A percentile compares a stretch with the other conserved stretches of the same genome.
Evolutionary conservation across 2,113 vertebrate genomes (phyloP).

Genomic region (Thalassarche chlororhynchos): DNA sequence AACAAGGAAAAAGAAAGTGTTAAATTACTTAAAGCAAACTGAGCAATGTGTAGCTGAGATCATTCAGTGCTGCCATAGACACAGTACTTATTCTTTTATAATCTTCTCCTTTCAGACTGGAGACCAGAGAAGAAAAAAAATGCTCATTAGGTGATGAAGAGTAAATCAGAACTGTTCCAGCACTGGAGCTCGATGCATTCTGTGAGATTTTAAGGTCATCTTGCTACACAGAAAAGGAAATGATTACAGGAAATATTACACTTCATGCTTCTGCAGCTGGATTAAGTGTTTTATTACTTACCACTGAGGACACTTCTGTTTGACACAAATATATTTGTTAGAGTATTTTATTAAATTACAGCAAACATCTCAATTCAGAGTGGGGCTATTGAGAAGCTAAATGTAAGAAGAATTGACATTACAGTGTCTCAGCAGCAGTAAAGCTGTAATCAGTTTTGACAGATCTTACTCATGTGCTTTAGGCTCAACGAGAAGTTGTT

Average conservation of each 20-base stretch:
- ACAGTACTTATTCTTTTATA: background rate
- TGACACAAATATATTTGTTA: slow-evolving; percentile 63
- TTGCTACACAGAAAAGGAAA: slow-evolving; percentile 23
- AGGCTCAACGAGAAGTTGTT: background rate
- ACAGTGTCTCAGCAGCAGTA: slow-evolving; percentile 25
- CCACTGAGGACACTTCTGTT: slow-evolving; percentile 45
- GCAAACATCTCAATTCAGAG: slow-evolving; percentile 63
- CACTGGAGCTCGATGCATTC: background rate
- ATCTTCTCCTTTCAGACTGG: background rate
- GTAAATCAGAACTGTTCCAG: slow-evolving; percentile 4
- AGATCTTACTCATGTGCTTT: slow-evolving; percentile 31
- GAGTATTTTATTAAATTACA: slow-evolving; percentile 65
- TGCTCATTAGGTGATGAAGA: background rate
- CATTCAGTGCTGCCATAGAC: background rate
- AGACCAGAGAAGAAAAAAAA: background rate
- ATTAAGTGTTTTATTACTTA: slow-evolving; percentile 69
- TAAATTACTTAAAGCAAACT: background rate
- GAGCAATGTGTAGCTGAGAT: background rate
- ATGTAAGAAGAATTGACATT: slow-evolving; percentile 48
- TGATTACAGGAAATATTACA: slow-evolving; percentile 36
- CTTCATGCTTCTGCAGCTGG: slow-evolving; percentile 45
- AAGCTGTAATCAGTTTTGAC: slow-evolving; percentile 43
- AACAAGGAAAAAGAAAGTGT: background rate
- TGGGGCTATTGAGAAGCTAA: slow-evolving; percentile 45
- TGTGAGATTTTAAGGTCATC: slow-evolving; percentile 30